Conservation (phyloP, 2,888 invertebrate species). For the Allophyes oxyacanthae region DNA sequence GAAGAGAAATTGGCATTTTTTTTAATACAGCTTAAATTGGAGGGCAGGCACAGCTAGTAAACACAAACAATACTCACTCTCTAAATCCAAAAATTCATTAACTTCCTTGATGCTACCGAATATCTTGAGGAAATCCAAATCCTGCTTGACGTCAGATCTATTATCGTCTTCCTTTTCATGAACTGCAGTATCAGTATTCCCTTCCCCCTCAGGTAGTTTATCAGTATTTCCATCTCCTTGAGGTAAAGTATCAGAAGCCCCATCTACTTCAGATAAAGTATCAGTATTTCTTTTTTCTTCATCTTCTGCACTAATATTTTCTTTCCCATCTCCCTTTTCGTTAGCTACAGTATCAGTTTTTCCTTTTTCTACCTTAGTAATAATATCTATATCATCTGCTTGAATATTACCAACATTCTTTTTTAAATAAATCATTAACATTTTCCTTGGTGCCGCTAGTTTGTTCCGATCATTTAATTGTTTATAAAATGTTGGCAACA, state of each 20-base stretch:
- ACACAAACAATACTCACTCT: constrained; percentile 70
- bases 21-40: too few relatives aligned
- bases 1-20: too few relatives aligned
- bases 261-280: not conserved
- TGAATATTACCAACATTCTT: constrained; percentile 21
- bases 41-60: too few relatives aligned
- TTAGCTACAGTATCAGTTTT: constrained; percentile 10
- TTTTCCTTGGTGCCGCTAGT: constrained; percentile 51
- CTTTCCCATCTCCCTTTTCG: constrained; percentile 12
- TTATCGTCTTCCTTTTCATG: constrained; percentile 1
- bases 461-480: constrained; percentile 53
- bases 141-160: constrained; percentile 29
- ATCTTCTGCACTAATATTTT: not conserved
- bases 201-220: not conserved
- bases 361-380: not conserved
- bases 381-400: constrained; percentile 14
- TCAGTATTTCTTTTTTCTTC: constrained; percentile 1
- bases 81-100: constrained; percentile 76
- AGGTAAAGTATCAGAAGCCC: not conserved
- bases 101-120: constrained; percentile 80
- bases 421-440: constrained; percentile 64
- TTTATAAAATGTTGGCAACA: constrained; percentile 66
- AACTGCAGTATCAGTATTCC: not conserved
- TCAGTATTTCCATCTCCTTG: not conserved
- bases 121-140: constrained; percentile 70